Conservation (phyloP, 1,140 invertebrate species). For the Zeugodacus cucurbitae region DNA sequence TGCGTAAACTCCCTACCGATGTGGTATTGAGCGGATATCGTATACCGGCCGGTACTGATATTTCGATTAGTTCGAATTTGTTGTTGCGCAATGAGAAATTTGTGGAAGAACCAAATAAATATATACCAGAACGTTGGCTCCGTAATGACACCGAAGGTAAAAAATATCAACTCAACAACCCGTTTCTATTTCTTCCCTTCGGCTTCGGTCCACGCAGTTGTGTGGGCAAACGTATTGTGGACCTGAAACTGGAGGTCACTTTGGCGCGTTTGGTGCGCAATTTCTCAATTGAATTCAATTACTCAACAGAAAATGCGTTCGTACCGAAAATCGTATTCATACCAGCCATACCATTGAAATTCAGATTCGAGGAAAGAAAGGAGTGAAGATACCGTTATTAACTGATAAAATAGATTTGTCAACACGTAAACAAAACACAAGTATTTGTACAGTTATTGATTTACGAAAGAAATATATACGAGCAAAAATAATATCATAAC, state of each 20-base stretch:
- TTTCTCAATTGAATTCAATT: constrained; percentile 41
- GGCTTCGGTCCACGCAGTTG: constrained; percentile 72
- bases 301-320: constrained; percentile 43
- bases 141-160: constrained; percentile 44
- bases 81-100: constrained; percentile 65
- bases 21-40: constrained; percentile 69
- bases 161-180: constrained; percentile 62
- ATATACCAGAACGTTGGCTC: constrained; percentile 71
- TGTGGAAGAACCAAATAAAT: constrained; percentile 67
- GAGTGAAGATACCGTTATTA: constrained; percentile 41
- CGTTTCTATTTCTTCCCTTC: constrained; percentile 74
- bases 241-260: constrained; percentile 74
- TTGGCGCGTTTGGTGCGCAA: constrained; percentile 42
- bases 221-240: constrained; percentile 75
- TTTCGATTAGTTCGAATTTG: constrained; percentile 66
- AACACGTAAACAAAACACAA: background rate
- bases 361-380: constrained; percentile 50
- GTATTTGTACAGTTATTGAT: too few relatives aligned
- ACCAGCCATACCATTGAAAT: constrained; percentile 41
- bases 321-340: background rate
- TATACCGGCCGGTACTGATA: constrained; percentile 70
- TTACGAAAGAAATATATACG: too few relatives aligned
- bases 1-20: constrained; percentile 67
- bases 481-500: too few relatives aligned
- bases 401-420: background rate